Evolutionary conservation across 2,113 vertebrate species (phyloP).

Genomic region (Gadus chalcogrammus): DNA sequence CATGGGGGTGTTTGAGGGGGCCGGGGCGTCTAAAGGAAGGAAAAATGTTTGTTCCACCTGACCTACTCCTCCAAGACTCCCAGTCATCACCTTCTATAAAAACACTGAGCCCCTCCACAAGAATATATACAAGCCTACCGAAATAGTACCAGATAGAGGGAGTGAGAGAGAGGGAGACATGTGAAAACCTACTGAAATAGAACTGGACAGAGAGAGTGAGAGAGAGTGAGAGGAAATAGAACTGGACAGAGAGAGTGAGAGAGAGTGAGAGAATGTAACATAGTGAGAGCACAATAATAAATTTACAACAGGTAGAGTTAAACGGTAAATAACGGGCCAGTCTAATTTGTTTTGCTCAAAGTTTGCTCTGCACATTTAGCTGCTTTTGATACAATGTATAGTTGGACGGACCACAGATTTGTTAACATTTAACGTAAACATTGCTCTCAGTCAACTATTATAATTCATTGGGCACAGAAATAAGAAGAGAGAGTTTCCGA

Average conservation of each 20-base stretch:
- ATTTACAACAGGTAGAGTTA: too few species aligned
- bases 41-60: neutral
- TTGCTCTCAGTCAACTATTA: too few species aligned
- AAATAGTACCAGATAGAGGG: constrained; percentile 5
- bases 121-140: constrained; percentile 13
- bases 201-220: neutral
- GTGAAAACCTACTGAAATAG: neutral
- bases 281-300: too few species aligned
- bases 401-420: too few species aligned
- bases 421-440: too few species aligned
- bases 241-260: constrained; percentile 34
- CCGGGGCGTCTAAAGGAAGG: neutral
- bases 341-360: too few species aligned
- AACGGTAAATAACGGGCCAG: too few species aligned
- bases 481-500: too few species aligned
- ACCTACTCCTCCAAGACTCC: neutral
- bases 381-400: too few species aligned
- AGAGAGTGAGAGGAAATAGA: constrained; percentile 60
- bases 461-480: too few species aligned
- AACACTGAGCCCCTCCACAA: neutral
- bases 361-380: too few species aligned
- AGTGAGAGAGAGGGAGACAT: neutral
- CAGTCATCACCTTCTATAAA: neutral
- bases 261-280: neutral
- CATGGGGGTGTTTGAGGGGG: neutral